Percentiles rank a stretch among this genome's conserved stretches.
Conservation (phyloP, 2,888 invertebrate species). For the Nemapogon koenigi region DNA sequence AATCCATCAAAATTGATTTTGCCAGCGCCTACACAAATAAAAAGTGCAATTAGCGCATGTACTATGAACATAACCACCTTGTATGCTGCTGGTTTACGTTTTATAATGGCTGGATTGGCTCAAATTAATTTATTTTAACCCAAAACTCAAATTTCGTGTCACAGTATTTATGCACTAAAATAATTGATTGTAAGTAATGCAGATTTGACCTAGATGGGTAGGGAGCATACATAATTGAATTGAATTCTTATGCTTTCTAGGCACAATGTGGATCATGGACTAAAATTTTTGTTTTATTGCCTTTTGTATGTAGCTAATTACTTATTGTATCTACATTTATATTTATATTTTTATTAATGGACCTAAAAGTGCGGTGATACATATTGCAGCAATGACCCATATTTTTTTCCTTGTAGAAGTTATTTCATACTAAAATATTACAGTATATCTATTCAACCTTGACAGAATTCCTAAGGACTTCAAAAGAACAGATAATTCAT, state of each 20-base stretch:
- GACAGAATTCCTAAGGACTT: background rate
- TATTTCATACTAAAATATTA: no score
- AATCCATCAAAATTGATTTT: constrained; percentile 96
- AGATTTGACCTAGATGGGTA: background rate
- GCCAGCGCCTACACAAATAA: constrained; percentile 69
- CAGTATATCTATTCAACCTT: background rate
- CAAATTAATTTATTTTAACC: constrained; percentile 5
- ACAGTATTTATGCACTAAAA: background rate
- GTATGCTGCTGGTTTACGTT: background rate
- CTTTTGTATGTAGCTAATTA: no score
- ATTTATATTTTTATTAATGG: no score
- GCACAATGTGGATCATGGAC: no score
- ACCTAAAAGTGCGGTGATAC: no score
- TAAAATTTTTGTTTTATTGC: no score
- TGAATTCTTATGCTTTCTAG: no score
- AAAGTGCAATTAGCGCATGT: constrained; percentile 13
- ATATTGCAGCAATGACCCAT: no score
- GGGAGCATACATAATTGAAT: no score
- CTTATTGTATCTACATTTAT: no score
- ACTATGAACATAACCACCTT: background rate
- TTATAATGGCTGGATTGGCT: background rate
- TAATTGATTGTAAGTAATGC: background rate
- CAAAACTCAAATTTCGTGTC: constrained; percentile 11
- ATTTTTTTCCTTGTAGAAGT: no score
- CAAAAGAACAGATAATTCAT: constrained; percentile 4